Evolutionary conservation across 2,113 vertebrate genomes (phyloP).

Genomic region (Varanus salvator): DNA sequence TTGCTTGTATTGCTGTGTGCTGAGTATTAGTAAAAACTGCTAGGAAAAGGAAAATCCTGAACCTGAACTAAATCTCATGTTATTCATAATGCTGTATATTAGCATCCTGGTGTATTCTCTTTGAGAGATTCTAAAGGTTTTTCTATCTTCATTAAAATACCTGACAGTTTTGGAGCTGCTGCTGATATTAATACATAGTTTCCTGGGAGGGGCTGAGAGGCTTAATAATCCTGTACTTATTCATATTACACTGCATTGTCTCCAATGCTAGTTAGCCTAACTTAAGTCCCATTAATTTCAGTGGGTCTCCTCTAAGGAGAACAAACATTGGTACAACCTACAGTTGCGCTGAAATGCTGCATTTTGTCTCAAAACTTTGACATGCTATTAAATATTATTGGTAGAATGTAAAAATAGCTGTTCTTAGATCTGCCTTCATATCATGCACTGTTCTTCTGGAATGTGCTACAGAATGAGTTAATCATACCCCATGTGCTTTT

Average conservation of each 20-base stretch:
- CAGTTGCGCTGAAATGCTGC: slow-evolving; percentile 30
- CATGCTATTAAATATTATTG: slow-evolving; percentile 47
- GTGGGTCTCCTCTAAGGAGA: no score
- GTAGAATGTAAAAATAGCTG: slow-evolving; percentile 36
- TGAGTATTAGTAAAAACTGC: slow-evolving; percentile 37
- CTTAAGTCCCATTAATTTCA: no score
- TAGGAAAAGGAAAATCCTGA: slow-evolving; percentile 13
- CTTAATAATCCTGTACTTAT: slow-evolving; percentile 21
- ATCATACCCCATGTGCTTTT: background rate
- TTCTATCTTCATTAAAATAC: slow-evolving; percentile 6
- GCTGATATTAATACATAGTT: background rate
- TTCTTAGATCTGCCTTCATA: slow-evolving; percentile 41
- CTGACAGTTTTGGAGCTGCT: background rate
- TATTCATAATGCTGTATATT: slow-evolving; percentile 44
- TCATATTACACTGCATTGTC: slow-evolving; percentile 42
- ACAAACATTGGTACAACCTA: no score
- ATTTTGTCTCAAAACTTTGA: slow-evolving; percentile 60
- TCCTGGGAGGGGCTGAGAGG: background rate
- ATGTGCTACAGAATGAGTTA: slow-evolving; percentile 46
- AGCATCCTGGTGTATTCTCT: slow-evolving; percentile 23
- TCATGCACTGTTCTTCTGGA: slow-evolving; percentile 23
- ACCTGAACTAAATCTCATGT: slow-evolving; percentile 23
- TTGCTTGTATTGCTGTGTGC: slow-evolving; percentile 34
- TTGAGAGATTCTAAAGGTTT: background rate
- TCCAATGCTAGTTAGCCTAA: no score